Conservation (phyloP, 2,888 invertebrate genomes). For the Chaetogeoica ovagalla region DNA sequence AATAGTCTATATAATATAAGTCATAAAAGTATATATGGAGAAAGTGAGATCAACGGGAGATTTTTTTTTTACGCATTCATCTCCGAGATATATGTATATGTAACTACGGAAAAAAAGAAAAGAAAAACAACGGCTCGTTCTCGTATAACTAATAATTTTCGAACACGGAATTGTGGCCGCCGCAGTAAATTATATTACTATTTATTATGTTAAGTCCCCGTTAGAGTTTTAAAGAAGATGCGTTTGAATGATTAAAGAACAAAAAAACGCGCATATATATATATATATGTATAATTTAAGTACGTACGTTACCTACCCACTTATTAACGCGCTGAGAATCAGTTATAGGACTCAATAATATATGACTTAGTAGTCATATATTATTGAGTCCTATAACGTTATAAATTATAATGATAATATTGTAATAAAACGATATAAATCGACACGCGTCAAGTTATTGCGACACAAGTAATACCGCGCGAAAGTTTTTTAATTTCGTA, state of each 20-base stretch:
- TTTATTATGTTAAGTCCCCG: neutral
- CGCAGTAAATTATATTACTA: neutral
- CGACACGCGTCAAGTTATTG: too few species aligned
- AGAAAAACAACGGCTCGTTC: neutral
- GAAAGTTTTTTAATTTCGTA: too few species aligned
- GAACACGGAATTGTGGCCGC: neutral
- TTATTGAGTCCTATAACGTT: neutral
- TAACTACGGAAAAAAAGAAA: neutral
- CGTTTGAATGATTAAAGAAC: constrained; percentile 8
- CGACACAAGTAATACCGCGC: too few species aligned
- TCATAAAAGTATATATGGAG: neutral
- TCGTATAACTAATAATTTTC: neutral
- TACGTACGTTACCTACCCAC: neutral
- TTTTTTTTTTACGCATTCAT: neutral
- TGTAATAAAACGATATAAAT: too few species aligned
- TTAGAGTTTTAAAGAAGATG: constrained; percentile 14
- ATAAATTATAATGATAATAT: too few species aligned
- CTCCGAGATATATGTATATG: too few species aligned
- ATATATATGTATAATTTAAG: too few species aligned
- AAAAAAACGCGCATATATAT: neutral
- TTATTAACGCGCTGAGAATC: neutral
- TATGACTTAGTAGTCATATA: too few species aligned
- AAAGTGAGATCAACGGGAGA: neutral
- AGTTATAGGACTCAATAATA: neutral
- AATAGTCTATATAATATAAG: neutral